Base-by-base conservation (phyloP, 1,140 invertebrate genomes). In the Cydia fagiglandana region DNA sequence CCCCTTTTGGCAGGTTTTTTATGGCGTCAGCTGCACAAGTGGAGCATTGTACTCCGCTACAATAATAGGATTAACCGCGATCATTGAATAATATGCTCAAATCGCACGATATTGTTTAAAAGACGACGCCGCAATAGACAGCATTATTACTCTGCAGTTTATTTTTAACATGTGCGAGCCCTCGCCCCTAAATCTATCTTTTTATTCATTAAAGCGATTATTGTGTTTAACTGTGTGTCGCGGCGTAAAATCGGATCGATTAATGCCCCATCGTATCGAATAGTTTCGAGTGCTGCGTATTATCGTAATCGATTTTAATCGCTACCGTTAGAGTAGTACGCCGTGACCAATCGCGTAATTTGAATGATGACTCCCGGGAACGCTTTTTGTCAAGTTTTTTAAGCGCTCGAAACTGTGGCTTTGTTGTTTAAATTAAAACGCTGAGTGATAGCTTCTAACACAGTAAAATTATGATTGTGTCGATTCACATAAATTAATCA, bases 11-110 rank as follows among this genome's bases (percentile, higher is more conserved):
- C 77, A 76, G 81, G 79, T 76, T 83, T 85, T 88, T 85, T 88
- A 82, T 84, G 75, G 45, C 76, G 87, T 88, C 88, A 89, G 88
- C 88, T 89, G 88, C 83, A 81, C 88, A 88, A 89, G 88, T 89
- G 86, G 76, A 79, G 74, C 79, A 83, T 88, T 87, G 83, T 88
- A 73, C 73, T 47, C 45, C 12, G 38, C 75, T 64, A 76, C 82
- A 83, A 78, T 80, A 88, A 87, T 84, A 76, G 77, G 83, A 87
- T 86, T 86, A 84, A 86, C 80, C 80, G 80, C 78, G 66, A 70
- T 70, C 66, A 41, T 17, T 70, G 66, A 38, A 70, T 70, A 70
- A 41, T 70, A 70, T 70, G 66, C 30, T 17, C 38, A 70, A 70
- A 70, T 41, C 28, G n/a, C n/a, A 5, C n/a, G 66, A 70, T 70